Evolutionary conservation across 2,888 invertebrate genomes (phyloP).

Genomic region (Microplitis manilae): DNA sequence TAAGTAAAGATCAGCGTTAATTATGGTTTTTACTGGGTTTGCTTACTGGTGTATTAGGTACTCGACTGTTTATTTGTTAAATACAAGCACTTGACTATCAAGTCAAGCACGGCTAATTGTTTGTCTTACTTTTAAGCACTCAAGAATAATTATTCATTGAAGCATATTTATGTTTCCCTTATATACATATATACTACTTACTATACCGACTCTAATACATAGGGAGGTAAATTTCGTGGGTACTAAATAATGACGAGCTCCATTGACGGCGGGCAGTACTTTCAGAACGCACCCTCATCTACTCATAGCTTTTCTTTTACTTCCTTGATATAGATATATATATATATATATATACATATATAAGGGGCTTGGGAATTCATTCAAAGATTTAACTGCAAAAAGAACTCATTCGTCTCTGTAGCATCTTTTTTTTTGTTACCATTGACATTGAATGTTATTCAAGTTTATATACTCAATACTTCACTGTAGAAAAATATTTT

Average conservation of each 20-base stretch:
- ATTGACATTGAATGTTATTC: not conserved
- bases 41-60: conserved; percentile 42
- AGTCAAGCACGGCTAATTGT: conserved; percentile 64
- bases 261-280: conserved; percentile 58
- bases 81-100: conserved; percentile 65
- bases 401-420: conserved; percentile 50
- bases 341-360: not conserved
- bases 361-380: conserved; percentile 30
- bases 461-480: conserved; percentile 23
- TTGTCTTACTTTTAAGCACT: conserved; percentile 66
- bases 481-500: not conserved
- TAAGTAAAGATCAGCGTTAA: conserved; percentile 1
- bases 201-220: not conserved
- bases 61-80: conserved; percentile 59
- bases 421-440: conserved; percentile 13
- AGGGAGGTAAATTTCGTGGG: conserved; percentile 39
- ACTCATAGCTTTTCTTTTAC: conserved; percentile 40
- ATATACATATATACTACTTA: conserved; percentile 29
- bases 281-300: conserved; percentile 45
- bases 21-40: conserved; percentile 14
- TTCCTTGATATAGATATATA: not conserved
- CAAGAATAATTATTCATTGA: conserved; percentile 67
- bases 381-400: conserved; percentile 64
- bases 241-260: conserved; percentile 59
- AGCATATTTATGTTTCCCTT: conserved; percentile 56